Percentiles rank a stretch among this genome's conserved stretches.
phyloP scores from a whole-genome alignment of 2,113 vertebrate genomes.

The Ammospiza nelsoni region DNA sequence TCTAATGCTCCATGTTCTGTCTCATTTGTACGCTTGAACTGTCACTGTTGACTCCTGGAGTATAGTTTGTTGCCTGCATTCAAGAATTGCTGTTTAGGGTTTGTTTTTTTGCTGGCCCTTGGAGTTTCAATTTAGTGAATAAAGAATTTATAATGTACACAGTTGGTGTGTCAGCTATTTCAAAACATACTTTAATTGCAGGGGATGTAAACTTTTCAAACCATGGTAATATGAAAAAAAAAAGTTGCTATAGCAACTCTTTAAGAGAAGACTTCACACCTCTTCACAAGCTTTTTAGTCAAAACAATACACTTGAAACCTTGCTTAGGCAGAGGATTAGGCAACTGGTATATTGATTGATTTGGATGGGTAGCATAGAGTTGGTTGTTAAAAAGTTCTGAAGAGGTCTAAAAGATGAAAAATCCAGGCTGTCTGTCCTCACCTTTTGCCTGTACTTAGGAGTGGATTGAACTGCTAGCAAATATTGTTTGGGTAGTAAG shows the following conservation, averaged over 20 bases:
- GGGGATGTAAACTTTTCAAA: conserved; percentile 5
- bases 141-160: background rate
- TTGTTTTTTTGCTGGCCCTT: background rate
- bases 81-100: background rate
- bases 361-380: background rate
- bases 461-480: background rate
- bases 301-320: background rate
- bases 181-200: background rate
- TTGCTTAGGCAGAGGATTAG: background rate
- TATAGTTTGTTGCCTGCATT: background rate
- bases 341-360: background rate
- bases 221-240: background rate
- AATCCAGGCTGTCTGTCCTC: background rate
- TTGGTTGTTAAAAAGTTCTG: background rate
- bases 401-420: background rate
- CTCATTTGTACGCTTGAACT: background rate
- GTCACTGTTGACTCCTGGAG: background rate
- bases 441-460: background rate
- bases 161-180: background rate
- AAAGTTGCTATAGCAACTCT: conserved; percentile 47
- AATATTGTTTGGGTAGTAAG: background rate
- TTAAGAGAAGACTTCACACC: background rate
- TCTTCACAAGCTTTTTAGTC: background rate
- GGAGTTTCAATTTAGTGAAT: background rate
- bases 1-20: background rate